Conservation (phyloP, 2,888 invertebrate genomes). For the Diplazon laetatorius region DNA sequence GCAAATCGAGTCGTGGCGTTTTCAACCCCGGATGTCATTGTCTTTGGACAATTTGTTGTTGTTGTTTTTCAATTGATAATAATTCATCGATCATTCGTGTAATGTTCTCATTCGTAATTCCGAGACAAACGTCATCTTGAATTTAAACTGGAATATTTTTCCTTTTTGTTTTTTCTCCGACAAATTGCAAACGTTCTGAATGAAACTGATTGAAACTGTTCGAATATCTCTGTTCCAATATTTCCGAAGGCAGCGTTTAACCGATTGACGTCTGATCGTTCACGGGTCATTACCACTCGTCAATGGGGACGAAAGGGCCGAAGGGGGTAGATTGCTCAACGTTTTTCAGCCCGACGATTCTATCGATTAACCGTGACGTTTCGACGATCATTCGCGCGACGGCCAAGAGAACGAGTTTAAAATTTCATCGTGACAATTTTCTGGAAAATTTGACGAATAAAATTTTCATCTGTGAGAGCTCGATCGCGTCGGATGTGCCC, state of each 20-base stretch:
- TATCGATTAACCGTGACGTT: background rate
- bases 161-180: too few species aligned
- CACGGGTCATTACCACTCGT: slow-evolving; percentile 19
- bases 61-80: too few species aligned
- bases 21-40: background rate
- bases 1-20: background rate
- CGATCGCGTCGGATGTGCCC: background rate
- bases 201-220: background rate
- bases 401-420: background rate
- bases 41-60: too few species aligned
- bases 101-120: too few species aligned
- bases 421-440: background rate
- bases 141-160: too few species aligned
- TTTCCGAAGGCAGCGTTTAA: background rate
- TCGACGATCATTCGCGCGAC: background rate
- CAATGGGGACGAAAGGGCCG: too few species aligned
- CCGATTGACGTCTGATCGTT: slow-evolving; percentile 19
- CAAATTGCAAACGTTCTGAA: too few species aligned
- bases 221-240: background rate
- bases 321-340: background rate
- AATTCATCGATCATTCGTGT: too few species aligned
- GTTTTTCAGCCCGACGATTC: too few species aligned
- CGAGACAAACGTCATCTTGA: too few species aligned
- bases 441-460: slow-evolving; percentile 4
- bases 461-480: background rate